These are phyloP conservation scores for Barbus barbus DNA, from an alignment of 2,113 vertebrate species.

Conservation along the genomic window DNA sequence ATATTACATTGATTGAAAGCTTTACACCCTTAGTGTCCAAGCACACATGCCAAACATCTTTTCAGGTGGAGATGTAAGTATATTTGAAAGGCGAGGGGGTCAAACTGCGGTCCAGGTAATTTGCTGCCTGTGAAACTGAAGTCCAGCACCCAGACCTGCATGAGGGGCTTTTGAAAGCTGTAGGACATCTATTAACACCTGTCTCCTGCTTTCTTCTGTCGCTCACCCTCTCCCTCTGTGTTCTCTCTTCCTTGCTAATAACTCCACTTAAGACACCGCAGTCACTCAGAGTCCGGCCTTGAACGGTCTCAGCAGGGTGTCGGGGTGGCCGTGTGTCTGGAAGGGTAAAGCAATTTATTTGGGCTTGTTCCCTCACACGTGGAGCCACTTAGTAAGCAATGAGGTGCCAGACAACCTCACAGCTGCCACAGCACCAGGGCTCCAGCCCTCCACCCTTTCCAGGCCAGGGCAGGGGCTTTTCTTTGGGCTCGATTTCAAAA, in stretches of 20 bases:
- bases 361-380: conserved; percentile 72
- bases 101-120: conserved; percentile 74
- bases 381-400: conserved; percentile 74
- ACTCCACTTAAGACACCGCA: conserved; percentile 69
- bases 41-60: not conserved
- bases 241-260: conserved; percentile 60
- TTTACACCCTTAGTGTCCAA: conserved; percentile 3
- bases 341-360: conserved; percentile 63
- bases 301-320: conserved; percentile 53
- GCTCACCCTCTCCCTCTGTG: conserved; percentile 41
- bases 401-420: conserved; percentile 74
- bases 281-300: conserved; percentile 66
- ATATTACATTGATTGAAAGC: too few relatives aligned
- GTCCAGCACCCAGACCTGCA: conserved; percentile 43
- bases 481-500: conserved; percentile 21
- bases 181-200: conserved; percentile 81
- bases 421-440: conserved; percentile 65
- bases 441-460: conserved; percentile 35
- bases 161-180: conserved; percentile 73
- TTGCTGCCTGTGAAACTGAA: conserved; percentile 75
- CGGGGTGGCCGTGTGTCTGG: conserved; percentile 33
- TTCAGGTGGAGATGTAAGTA: conserved; percentile 55
- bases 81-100: conserved; percentile 65
- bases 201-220: conserved; percentile 63
- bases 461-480: conserved; percentile 2